Conservation (phyloP, 2,797 vertebrate species). For the Antennarius maculatus region DNA sequence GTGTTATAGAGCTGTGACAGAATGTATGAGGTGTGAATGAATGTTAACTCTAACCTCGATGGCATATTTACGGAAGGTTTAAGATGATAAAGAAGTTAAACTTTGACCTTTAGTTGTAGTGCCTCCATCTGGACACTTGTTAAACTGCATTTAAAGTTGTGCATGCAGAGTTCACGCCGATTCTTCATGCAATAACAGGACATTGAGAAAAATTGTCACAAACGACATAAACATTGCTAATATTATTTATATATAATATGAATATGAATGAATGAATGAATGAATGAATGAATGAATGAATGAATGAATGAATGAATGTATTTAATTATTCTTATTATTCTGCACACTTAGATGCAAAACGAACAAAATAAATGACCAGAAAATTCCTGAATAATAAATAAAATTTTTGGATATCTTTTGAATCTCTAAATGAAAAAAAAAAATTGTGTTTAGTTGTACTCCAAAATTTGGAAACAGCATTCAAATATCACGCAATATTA, state of each 20-base stretch:
- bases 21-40: neutral
- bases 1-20: neutral
- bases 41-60: neutral
- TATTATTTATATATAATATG: neutral
- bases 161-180: neutral
- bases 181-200: neutral
- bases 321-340: conserved; percentile 18
- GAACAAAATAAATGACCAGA: conserved; percentile 59
- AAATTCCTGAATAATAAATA: conserved; percentile 68
- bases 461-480: neutral
- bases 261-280: no score
- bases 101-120: conserved; percentile 56
- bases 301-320: no score
- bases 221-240: conserved; percentile 1
- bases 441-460: conserved; percentile 11
- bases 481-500: conserved; percentile 25
- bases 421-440: conserved; percentile 1
- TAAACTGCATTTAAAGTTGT: conserved; percentile 41
- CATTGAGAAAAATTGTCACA: neutral
- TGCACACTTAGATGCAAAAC: conserved; percentile 70
- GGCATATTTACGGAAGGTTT: conserved; percentile 1
- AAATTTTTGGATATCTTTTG: conserved; percentile 50
- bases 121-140: conserved; percentile 57
- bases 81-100: conserved; percentile 25
- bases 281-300: no score